phyloP scores from a whole-genome alignment of 2,888 invertebrate species.

The Imbricaverruca yamaguchii region DNA sequence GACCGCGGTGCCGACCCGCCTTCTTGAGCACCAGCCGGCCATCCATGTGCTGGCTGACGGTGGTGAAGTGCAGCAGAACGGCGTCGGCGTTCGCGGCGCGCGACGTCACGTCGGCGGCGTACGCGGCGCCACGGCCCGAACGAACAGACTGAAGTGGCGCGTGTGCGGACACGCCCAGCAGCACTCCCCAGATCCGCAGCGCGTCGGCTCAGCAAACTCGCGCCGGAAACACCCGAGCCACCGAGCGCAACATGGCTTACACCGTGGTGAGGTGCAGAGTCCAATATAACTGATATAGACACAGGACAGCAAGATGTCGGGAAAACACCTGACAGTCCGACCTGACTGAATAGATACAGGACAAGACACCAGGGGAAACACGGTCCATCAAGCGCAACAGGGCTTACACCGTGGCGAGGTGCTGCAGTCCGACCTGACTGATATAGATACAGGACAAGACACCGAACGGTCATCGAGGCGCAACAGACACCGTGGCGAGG shows the following conservation, averaged over 20 bases:
- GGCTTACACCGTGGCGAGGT: too few species aligned
- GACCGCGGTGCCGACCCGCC: constrained; percentile 38
- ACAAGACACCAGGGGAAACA: too few species aligned
- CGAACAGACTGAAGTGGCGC: constrained; percentile 90
- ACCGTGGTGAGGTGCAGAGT: too few species aligned
- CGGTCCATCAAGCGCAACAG: too few species aligned
- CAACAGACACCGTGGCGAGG: too few species aligned
- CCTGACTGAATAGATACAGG: too few species aligned
- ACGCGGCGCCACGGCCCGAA: constrained; percentile 88
- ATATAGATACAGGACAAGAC: too few species aligned
- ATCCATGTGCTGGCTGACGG: constrained; percentile 96
- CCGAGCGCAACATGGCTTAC: constrained; percentile 14
- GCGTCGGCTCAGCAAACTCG: constrained; percentile 82
- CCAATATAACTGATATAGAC: too few species aligned
- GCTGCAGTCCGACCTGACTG: too few species aligned
- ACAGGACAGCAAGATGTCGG: too few species aligned
- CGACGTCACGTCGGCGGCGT: constrained; percentile 78
- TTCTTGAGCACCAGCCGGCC: constrained; percentile 81
- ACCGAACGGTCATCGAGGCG: too few species aligned
- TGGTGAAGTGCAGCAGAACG: constrained; percentile 89
- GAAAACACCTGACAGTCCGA: too few species aligned
- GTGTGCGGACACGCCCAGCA: constrained; percentile 97
- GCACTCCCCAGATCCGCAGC: constrained; percentile 87
- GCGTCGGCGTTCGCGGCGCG: constrained; percentile 89
- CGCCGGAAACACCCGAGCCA: constrained; percentile 77